Evolutionary conservation across 2,888 invertebrate species (phyloP).

Genomic region (Tipula vernalis): DNA sequence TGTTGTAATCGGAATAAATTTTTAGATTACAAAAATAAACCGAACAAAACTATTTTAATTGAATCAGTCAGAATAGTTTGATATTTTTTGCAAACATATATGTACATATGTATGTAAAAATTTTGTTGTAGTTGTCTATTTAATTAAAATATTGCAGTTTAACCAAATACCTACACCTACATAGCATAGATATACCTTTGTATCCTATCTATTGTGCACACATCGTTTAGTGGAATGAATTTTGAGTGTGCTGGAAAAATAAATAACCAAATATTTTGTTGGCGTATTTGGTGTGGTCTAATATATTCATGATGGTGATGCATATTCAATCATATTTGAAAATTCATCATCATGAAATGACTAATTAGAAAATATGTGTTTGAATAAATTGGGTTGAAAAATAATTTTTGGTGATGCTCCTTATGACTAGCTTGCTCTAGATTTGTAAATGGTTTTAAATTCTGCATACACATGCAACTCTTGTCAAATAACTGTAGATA

Average conservation of each 20-base stretch:
- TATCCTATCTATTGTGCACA: too few species aligned
- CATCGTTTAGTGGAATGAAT: too few species aligned
- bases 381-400: background rate
- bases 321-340: background rate
- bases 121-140: background rate
- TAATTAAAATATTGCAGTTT: background rate
- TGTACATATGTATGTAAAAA: background rate
- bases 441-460: too few species aligned
- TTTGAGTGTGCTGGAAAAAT: too few species aligned
- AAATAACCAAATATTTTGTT: too few species aligned
- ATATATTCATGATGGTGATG: background rate
- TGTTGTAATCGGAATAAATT: background rate
- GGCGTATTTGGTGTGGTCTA: background rate
- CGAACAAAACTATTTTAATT: background rate
- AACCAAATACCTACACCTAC: background rate
- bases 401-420: too few species aligned
- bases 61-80: background rate
- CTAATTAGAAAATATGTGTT: background rate
- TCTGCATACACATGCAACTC: too few species aligned
- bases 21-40: background rate
- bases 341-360: background rate
- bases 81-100: background rate
- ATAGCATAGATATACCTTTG: background rate
- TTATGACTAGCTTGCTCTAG: too few species aligned
- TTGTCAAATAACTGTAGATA: too few species aligned